Conservation (phyloP, 2,888 invertebrate species). For the Euproctis similis region DNA sequence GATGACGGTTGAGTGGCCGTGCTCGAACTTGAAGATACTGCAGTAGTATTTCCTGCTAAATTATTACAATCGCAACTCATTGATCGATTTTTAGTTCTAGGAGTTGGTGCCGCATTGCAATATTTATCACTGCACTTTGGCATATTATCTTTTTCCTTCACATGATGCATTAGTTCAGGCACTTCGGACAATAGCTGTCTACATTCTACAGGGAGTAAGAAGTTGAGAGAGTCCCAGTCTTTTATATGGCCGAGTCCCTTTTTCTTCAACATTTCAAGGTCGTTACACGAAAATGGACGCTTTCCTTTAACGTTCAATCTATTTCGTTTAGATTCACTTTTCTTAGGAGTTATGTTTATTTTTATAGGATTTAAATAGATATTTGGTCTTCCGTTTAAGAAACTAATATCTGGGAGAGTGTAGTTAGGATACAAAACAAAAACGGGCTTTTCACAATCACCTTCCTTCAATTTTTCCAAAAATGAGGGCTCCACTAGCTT, state of each 20-base stretch:
- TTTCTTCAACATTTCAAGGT: slow-evolving; percentile 86
- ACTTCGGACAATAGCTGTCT: slow-evolving; percentile 85
- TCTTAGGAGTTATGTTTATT: slow-evolving; percentile 59
- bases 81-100: slow-evolving; percentile 76
- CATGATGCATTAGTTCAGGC: slow-evolving; percentile 82
- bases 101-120: slow-evolving; percentile 56
- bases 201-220: slow-evolving; percentile 90
- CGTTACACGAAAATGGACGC: slow-evolving; percentile 86
- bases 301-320: slow-evolving; percentile 60
- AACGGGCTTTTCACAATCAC: slow-evolving; percentile 83
- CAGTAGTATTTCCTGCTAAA: slow-evolving; percentile 70
- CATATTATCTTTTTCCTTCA: slow-evolving; percentile 69
- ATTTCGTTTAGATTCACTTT: slow-evolving; percentile 54
- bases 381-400: slow-evolving; percentile 79
- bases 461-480: slow-evolving; percentile 79
- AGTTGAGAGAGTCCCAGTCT: slow-evolving; percentile 95
- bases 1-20: slow-evolving; percentile 88
- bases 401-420: slow-evolving; percentile 90
- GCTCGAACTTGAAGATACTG: slow-evolving; percentile 80
- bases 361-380: slow-evolving; percentile 85
- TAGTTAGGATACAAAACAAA: slow-evolving; percentile 95
- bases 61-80: slow-evolving; percentile 77
- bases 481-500: slow-evolving; percentile 83
- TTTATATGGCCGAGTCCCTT: slow-evolving; percentile 89
- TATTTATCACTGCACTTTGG: slow-evolving; percentile 56